Evolutionary conservation across 2,888 invertebrate genomes (phyloP).

Genomic region (Callosobruchus maculatus): DNA sequence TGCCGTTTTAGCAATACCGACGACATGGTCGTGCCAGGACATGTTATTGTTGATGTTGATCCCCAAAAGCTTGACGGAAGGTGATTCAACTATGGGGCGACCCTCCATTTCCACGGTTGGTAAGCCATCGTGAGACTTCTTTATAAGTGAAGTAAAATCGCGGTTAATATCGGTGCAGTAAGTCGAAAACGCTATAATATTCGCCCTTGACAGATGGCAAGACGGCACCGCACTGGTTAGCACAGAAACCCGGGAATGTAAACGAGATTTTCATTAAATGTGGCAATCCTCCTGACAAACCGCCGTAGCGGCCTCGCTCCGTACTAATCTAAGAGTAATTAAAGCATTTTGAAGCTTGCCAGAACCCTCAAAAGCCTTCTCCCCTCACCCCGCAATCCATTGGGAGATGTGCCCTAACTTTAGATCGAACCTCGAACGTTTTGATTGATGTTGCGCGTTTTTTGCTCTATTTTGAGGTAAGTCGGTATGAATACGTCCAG

Average conservation of each 20-base stretch:
- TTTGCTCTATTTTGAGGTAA: background rate
- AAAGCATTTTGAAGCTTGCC: slow-evolving; percentile 30
- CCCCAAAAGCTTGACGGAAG: too few species aligned
- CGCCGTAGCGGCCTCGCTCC: slow-evolving; percentile 30
- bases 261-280: slow-evolving; percentile 19
- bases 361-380: background rate
- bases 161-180: too few species aligned
- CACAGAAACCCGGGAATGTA: slow-evolving; percentile 10
- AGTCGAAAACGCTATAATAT: too few species aligned
- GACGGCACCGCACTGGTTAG: background rate
- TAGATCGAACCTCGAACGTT: background rate
- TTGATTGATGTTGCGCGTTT: background rate
- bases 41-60: too few species aligned
- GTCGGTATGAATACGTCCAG: background rate
- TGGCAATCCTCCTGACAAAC: slow-evolving; percentile 20
- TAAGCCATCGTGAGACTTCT: too few species aligned
- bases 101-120: too few species aligned
- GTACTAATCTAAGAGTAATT: slow-evolving; percentile 41
- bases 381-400: background rate
- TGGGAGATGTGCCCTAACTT: background rate
- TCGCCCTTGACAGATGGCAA: background rate
- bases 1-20: too few species aligned
- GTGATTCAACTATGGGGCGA: too few species aligned
- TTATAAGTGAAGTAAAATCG: too few species aligned
- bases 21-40: too few species aligned